Evolutionary conservation across 1,140 invertebrate species (phyloP), one percentile per base, ranked within the genome.

Genomic region (Aphelenchoides fujianensis): DNA sequence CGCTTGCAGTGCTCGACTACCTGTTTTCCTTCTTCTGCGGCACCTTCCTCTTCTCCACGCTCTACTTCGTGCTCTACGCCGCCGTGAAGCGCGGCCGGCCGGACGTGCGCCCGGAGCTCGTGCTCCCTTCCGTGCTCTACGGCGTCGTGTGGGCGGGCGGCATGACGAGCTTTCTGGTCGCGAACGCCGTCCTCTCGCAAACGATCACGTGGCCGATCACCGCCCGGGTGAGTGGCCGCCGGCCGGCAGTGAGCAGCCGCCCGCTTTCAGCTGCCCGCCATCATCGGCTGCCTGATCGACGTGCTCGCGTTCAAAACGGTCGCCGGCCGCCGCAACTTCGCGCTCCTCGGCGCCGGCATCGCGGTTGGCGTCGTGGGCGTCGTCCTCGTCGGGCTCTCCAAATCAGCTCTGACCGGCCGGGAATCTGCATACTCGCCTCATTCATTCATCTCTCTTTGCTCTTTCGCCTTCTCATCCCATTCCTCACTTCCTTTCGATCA

Each of bases 131-230:
- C 12, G 68, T 82, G 36, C 31, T 63, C 1, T 81, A 81, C 57
- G 79, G 79, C 12, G 23, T 77, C 37, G 34, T 81, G 12, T 81
- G 79, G 79, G 74, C 55, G 7, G 7, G 5, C 32, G 78, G 79
- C 31, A 79, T 81, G 79, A 80, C 70, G 2, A 37, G 82, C 2
- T 81, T 79, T 68, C 81, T 81, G 36, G 67, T 82, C n/a, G 79
- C 79, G n/a, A 76, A 73, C 68, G 67, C 70, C 41, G 54, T 73
- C 31, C 53, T 81, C 23, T 74, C 81, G 9, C 79, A 81, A 68
- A 72, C 77, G 19, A 71, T 81, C 55, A 81, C 73, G n/a, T 81
- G 74, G 70, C 79, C 79, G 9, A 72, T 79, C 34, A 79, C 78
- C 12, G 80, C 79, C 9, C 37, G 78, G 53, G 76, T 79, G 34